Evolutionary conservation across 1,140 invertebrate genomes (phyloP).

Genomic region (Pseudomyrmex gracilis): DNA sequence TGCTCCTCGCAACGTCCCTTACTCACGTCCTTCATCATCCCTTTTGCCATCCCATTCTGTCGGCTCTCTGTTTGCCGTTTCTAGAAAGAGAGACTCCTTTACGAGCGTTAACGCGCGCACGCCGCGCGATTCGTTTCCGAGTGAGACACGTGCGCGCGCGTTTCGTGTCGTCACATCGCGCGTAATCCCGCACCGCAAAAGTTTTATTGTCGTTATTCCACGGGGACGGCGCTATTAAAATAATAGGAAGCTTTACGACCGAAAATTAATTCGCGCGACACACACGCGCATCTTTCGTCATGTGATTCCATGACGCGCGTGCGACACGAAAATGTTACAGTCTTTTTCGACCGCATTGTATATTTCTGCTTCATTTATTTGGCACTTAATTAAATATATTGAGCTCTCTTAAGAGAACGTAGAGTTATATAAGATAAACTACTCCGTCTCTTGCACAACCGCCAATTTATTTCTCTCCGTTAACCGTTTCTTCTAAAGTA

Average conservation of each 20-base stretch:
- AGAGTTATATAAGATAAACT: conserved; percentile 9
- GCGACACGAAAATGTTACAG: conserved; percentile 48
- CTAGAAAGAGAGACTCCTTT: conserved; percentile 52
- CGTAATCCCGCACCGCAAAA: conserved; percentile 57
- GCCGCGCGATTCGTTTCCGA: background rate
- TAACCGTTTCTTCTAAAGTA: background rate
- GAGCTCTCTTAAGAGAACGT: conserved; percentile 22
- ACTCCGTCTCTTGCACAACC: background rate
- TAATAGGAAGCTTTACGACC: conserved; percentile 67
- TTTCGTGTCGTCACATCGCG: conserved; percentile 16
- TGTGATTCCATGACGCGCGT: conserved; percentile 46
- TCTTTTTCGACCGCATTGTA: conserved; percentile 35
- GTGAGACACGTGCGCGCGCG: conserved; percentile 5
- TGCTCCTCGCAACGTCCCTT: background rate
- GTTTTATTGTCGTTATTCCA: conserved; percentile 58
- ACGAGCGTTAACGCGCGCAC: conserved; percentile 48
- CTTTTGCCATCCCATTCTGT: conserved; percentile 4
- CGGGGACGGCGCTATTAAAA: conserved; percentile 58
- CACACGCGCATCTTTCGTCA: conserved; percentile 21
- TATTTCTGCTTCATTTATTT: conserved; percentile 43
- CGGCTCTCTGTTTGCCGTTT: background rate
- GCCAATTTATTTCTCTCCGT: conserved; percentile 18
- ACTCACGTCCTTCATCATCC: background rate
- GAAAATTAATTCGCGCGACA: conserved; percentile 66
- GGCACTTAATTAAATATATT: conserved; percentile 65